These are phyloP conservation scores for Heliconius congener DNA, from an alignment of 1,140 invertebrate genomes.

Conservation along the genomic window DNA sequence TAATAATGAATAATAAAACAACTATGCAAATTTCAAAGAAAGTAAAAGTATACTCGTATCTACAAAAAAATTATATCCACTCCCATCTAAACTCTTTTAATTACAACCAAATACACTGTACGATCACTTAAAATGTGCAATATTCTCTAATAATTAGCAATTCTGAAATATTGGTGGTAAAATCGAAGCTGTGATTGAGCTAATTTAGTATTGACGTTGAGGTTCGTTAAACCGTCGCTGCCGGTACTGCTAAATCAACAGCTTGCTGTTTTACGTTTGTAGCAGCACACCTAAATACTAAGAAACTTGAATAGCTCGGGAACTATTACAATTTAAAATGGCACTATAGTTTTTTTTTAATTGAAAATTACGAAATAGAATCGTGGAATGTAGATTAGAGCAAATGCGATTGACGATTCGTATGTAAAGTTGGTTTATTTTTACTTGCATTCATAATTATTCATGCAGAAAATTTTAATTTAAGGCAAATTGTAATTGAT, in stretches of 20 bases:
- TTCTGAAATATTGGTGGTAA: slow-evolving; percentile 4
- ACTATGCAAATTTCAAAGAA: no score
- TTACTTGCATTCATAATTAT: no score
- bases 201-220: slow-evolving; percentile 33
- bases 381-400: not conserved
- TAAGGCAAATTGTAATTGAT: no score
- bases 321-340: slow-evolving; percentile 4
- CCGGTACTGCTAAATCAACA: slow-evolving; percentile 32
- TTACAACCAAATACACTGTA: not conserved
- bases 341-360: not conserved
- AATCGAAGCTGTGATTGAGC: slow-evolving; percentile 26
- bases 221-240: slow-evolving; percentile 37
- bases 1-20: no score
- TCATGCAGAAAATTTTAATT: no score
- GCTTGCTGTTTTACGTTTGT: slow-evolving; percentile 22
- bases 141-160: not conserved
- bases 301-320: slow-evolving; percentile 20
- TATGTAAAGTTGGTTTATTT: not conserved
- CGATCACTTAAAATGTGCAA: not conserved
- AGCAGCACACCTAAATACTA: slow-evolving; percentile 25
- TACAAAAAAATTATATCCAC: no score
- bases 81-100: not conserved
- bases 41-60: no score
- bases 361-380: not conserved
- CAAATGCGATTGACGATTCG: not conserved